phyloP scores from a whole-genome alignment of 37 sponge, comb jelly and placozoan genomes.

The Cladorhizidae sp. region DNA sequence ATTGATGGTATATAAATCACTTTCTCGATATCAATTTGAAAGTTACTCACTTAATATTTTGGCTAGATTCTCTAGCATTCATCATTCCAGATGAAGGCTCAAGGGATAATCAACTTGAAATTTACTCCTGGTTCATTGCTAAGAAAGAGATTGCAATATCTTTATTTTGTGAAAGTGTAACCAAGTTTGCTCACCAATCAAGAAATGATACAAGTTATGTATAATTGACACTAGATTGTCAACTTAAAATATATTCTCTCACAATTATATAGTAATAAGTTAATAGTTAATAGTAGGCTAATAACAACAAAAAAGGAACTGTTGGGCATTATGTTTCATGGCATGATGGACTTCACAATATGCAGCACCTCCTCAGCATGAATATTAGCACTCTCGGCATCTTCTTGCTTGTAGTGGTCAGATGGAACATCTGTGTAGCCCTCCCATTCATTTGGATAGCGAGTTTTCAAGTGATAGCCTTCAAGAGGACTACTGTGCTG shows the following conservation, averaged over 20 bases:
- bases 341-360: slow-evolving; percentile 6
- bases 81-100: too few relatives aligned
- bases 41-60: too few relatives aligned
- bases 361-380: slow-evolving; percentile 29
- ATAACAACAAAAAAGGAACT: background rate
- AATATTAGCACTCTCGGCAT: slow-evolving; percentile 33
- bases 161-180: too few relatives aligned
- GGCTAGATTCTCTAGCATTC: too few relatives aligned
- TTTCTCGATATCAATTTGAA: too few relatives aligned
- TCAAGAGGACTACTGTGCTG: slow-evolving; percentile 16
- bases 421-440: slow-evolving; percentile 12
- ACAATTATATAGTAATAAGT: too few relatives aligned
- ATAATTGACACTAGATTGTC: background rate
- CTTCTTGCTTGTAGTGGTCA: background rate
- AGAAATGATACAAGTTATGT: background rate
- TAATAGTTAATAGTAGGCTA: too few relatives aligned
- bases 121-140: too few relatives aligned
- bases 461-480: slow-evolving; percentile 35
- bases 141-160: too few relatives aligned
- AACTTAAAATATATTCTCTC: background rate
- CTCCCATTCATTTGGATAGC: slow-evolving; percentile 41
- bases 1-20: too few relatives aligned
- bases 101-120: too few relatives aligned
- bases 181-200: too few relatives aligned
- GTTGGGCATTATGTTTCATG: background rate